Evolutionary conservation across 2,888 invertebrate genomes (phyloP), one percentile per base, ranked within the genome.

Genomic region (Drosophila macrospina): DNA sequence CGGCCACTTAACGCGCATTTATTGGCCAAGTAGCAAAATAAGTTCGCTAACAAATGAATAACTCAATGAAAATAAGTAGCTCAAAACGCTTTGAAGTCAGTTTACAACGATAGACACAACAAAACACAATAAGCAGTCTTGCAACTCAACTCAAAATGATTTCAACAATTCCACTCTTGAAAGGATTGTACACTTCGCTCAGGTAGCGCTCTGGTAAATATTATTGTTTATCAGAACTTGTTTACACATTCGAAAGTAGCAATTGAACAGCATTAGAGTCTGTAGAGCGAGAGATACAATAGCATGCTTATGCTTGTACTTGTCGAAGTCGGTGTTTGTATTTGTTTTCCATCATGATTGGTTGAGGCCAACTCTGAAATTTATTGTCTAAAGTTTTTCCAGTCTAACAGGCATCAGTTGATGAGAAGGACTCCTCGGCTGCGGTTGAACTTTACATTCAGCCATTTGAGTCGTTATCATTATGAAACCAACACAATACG

Each of bases 401-500:
- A 30, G 45, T 30, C 28, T 28, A 15, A 47, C 30, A 47, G 30
- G 8, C 39, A 41, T 16, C 20, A 11, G 32, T 47, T 47, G 28
- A 45, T 28, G 34, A 11, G 37, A 26, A 11, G 37, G 28, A 11
- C 39, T 36, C 11, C 28, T 15, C 26, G 15, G 15, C 8, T 55
- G 13, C 28, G 37, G 20, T 50, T 74, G 32, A 69, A 56, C 50
- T 54, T 67, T 72, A 59, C 50, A 59, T 59, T 72, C 52, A 66
- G 60, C 56, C 61, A 47, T 52, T 60, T 55, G 51, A 47, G 24
- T 45, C 66, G 74, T 59, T 57, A 51, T 62, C 86, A 86, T 86
- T 82, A 78, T 63, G 59, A 71, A 71, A 71, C 68, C 68, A n/a
- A 54, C 69, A 45, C 73, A 64, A 75, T 76, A 66, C 76, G 62